These are phyloP conservation scores for Antheraea assamensis DNA, from an alignment of 2,888 invertebrate genomes.

Conservation along the genomic window DNA sequence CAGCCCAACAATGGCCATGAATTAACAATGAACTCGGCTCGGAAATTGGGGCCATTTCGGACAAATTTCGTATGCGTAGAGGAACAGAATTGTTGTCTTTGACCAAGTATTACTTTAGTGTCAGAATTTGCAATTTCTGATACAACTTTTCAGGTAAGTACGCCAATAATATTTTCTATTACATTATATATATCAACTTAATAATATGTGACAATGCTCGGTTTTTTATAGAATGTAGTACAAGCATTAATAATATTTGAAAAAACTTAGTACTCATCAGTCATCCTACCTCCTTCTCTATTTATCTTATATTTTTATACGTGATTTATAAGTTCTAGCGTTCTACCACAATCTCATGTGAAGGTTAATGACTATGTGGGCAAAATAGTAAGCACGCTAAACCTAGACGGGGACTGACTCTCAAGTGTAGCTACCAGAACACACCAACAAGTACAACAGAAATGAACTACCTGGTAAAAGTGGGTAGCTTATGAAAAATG, in stretches of 20 bases:
- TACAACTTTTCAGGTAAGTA: background rate
- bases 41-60: slow-evolving; percentile 52
- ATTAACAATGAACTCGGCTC: slow-evolving; percentile 64
- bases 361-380: no score
- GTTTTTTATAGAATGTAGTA: background rate
- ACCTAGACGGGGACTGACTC: no score
- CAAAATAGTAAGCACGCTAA: no score
- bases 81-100: slow-evolving; percentile 38
- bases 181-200: background rate
- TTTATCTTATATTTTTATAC: no score
- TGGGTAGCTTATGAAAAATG: no score
- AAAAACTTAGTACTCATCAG: background rate
- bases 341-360: no score
- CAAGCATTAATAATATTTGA: background rate
- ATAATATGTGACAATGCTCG: background rate
- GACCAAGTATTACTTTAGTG: slow-evolving; percentile 46
- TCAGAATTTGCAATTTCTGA: slow-evolving; percentile 37
- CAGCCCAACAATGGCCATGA: slow-evolving; percentile 60
- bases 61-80: slow-evolving; percentile 53
- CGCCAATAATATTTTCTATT: background rate
- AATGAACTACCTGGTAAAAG: no score
- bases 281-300: no score
- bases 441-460: no score
- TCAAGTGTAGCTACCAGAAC: no score
- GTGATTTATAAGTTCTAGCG: no score